A percentile compares a stretch with the other conserved stretches of the same genome.
These are phyloP conservation scores for Actenoides hombroni DNA, from an alignment of 2,113 vertebrate species.

Conservation along the genomic window DNA sequence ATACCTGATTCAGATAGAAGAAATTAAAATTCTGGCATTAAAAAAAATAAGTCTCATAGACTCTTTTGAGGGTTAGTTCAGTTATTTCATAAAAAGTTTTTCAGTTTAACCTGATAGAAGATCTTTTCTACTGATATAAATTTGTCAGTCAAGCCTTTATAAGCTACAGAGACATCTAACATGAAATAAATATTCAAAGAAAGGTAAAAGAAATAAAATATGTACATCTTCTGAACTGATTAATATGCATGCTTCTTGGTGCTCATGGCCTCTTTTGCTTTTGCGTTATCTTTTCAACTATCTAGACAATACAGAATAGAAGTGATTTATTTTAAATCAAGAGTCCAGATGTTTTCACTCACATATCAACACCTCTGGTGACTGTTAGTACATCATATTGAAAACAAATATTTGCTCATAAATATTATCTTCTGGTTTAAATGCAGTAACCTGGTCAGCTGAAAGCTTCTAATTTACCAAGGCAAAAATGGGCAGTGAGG, in stretches of 20 bases:
- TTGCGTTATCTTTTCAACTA: background rate
- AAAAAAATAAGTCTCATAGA: background rate
- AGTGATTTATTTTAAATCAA: background rate
- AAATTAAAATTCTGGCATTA: background rate
- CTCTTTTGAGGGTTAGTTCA: background rate
- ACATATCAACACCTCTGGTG: background rate
- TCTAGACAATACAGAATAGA: background rate
- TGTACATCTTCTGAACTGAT: background rate
- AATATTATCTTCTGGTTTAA: background rate
- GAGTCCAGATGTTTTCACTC: background rate
- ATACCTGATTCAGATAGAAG: background rate
- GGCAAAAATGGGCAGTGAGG: background rate
- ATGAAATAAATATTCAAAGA: background rate
- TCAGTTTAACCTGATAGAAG: background rate
- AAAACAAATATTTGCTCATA: background rate
- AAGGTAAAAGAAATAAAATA: background rate
- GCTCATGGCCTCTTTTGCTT: background rate
- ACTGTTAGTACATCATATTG: background rate
- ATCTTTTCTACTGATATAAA: background rate
- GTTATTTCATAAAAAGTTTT: background rate
- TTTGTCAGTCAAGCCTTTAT: background rate
- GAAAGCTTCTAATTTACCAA: background rate
- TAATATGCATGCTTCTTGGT: background rate
- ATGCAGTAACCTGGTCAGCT: accelerated
- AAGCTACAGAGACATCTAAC: background rate